Percentiles rank a stretch among this genome's conserved stretches.
phyloP scores from a whole-genome alignment of 30 jellyfish, hydroid and myxozoan genomes.

The Aurelia coerulea region DNA sequence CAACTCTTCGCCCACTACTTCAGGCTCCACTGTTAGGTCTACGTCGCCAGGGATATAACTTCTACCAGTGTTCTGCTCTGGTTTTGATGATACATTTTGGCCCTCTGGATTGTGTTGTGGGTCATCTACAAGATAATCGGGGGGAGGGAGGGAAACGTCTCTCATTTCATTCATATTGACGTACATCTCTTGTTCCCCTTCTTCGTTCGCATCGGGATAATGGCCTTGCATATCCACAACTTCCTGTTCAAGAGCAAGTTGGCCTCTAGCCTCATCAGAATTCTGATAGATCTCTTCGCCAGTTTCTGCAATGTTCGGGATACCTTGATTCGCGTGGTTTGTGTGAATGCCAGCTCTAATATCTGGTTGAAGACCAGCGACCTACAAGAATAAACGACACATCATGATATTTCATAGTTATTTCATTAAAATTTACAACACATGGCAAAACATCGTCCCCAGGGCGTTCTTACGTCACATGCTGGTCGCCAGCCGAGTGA shows the following conservation, averaged over 20 bases:
- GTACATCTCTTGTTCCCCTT: slow-evolving; percentile 1
- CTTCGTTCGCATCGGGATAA: background rate
- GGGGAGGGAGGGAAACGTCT: background rate
- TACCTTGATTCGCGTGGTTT: background rate
- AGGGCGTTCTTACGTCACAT: too few species aligned
- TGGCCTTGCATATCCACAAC: background rate
- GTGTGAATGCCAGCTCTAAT: background rate
- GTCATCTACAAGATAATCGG: background rate
- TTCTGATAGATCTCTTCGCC: slow-evolving; percentile 10
- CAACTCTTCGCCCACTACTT: slow-evolving; percentile 7
- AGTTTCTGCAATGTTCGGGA: background rate
- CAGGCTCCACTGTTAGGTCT: background rate
- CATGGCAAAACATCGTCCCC: too few species aligned
- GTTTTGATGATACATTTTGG: too few species aligned
- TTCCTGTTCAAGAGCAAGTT: background rate
- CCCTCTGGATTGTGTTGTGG: too few species aligned
- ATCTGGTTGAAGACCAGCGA: background rate
- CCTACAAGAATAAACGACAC: background rate
- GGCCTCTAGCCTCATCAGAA: background rate
- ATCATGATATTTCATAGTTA: too few species aligned
- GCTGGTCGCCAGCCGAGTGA: too few species aligned
- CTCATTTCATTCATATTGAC: slow-evolving; percentile 5
- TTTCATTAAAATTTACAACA: too few species aligned
- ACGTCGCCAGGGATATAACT: too few species aligned
- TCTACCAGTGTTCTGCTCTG: too few species aligned